A percentile compares a stretch with the other conserved stretches of the same genome.
Conservation (phyloP, 2,113 vertebrate genomes). For the Acinonyx jubatus region DNA sequence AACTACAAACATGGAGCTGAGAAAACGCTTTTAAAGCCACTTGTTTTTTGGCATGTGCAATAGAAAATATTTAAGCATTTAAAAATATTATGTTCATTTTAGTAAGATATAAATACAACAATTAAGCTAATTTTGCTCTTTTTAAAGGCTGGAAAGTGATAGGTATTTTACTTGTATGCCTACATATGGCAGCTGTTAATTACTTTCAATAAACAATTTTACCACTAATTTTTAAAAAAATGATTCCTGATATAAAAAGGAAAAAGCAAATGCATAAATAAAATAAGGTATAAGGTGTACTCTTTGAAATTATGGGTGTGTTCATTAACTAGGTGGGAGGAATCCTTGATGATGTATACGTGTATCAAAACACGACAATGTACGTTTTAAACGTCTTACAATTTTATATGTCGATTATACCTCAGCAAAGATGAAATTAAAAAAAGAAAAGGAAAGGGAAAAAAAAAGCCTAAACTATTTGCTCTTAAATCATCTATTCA, state of each 20-base stretch:
- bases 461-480: not conserved
- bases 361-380: not conserved
- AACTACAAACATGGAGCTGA: conserved; percentile 34
- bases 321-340: not conserved
- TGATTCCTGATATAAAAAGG: not conserved
- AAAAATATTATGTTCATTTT: not conserved
- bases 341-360: not conserved
- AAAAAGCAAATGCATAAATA: not conserved
- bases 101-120: conserved; percentile 20
- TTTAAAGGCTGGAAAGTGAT: not conserved
- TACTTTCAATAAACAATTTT: conserved; percentile 19
- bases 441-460: not conserved
- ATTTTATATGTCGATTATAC: not conserved
- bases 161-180: not conserved
- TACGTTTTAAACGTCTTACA: not conserved
- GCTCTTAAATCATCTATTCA: not conserved
- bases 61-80: not conserved
- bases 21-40: conserved; percentile 57
- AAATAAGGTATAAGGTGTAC: not conserved
- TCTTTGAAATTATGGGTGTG: not conserved
- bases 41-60: not conserved
- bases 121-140: not conserved
- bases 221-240: not conserved
- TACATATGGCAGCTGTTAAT: conserved; percentile 9
- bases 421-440: not conserved